phyloP scores from a whole-genome alignment of 2,888 invertebrate species.

The Orgyia antiqua region DNA sequence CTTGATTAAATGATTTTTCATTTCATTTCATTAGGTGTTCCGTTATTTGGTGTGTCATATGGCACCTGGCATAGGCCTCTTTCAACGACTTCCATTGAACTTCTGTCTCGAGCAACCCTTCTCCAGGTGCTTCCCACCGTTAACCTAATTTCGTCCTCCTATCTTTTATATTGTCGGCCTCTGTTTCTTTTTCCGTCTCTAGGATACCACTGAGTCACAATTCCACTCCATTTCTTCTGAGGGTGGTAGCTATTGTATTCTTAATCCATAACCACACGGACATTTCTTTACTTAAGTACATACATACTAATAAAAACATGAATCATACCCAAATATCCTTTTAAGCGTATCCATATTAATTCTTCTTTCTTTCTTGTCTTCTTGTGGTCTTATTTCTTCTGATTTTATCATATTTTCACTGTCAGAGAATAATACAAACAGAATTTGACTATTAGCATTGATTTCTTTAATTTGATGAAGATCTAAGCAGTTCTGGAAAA shows the following conservation, averaged over 20 bases:
- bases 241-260: too few relatives aligned
- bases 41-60: too few relatives aligned
- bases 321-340: conserved; percentile 26
- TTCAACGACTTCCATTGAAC: neutral
- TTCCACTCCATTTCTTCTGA: neutral
- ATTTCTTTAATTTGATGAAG: conserved; percentile 65
- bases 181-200: neutral
- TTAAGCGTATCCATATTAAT: conserved; percentile 23
- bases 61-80: too few relatives aligned
- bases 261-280: too few relatives aligned
- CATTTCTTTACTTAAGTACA: too few relatives aligned
- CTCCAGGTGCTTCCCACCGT: neutral
- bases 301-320: too few relatives aligned
- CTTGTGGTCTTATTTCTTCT: conserved; percentile 9
- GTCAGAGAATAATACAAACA: conserved; percentile 61
- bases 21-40: too few relatives aligned
- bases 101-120: neutral
- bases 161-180: neutral
- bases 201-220: neutral
- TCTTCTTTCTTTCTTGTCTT: conserved; percentile 27
- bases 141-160: neutral
- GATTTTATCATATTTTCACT: conserved; percentile 31
- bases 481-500: conserved; percentile 65
- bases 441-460: conserved; percentile 53
- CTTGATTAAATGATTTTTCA: too few relatives aligned